Conservation (phyloP, 2,797 vertebrate species). For the Chromobotia macracanthus region DNA sequence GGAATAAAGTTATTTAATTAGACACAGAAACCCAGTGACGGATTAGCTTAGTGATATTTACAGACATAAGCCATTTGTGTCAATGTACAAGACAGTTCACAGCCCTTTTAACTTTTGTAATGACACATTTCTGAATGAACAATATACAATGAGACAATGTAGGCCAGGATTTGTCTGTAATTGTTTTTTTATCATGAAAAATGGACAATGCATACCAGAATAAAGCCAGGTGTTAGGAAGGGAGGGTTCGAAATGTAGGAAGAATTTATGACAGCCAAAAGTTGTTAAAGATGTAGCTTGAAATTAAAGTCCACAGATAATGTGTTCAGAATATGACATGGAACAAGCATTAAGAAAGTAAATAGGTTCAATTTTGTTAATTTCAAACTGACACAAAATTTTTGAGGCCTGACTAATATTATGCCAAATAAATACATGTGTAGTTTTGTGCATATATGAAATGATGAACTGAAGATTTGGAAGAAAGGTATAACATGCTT, state of each 20-base stretch:
- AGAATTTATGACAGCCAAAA: no score
- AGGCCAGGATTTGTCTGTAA: not conserved
- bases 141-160: not conserved
- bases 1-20: slow-evolving; percentile 49
- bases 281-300: no score
- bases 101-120: not conserved
- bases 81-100: not conserved
- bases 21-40: slow-evolving; percentile 37
- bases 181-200: not conserved
- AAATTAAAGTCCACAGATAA: no score
- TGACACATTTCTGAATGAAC: not conserved
- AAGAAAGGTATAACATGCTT: not conserved
- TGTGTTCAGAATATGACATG: no score
- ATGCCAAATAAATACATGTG: not conserved
- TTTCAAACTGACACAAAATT: not conserved
- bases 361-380: no score
- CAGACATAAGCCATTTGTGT: slow-evolving; percentile 1
- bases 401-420: not conserved
- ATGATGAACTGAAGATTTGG: not conserved
- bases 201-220: not conserved
- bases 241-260: no score
- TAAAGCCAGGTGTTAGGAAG: not conserved
- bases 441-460: not conserved
- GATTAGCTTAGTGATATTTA: slow-evolving; percentile 26
- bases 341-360: no score